These are phyloP conservation scores for Bambusicola thoracicus DNA, from an alignment of 2,113 vertebrate genomes.

Conservation along the genomic window DNA sequence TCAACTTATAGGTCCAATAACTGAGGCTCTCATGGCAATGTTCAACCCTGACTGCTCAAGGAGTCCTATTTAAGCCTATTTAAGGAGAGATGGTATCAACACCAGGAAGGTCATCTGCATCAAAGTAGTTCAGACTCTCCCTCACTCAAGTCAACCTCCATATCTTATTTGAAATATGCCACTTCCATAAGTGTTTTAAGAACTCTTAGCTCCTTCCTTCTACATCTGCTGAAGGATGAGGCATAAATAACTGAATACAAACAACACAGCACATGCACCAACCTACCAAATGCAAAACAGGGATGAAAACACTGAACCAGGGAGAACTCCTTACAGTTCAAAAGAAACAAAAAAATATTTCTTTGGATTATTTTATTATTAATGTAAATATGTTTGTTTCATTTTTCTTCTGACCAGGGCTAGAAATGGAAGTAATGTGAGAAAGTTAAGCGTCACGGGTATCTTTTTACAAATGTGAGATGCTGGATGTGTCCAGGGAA, in stretches of 20 bases:
- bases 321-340: background rate
- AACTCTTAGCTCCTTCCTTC: background rate
- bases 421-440: background rate
- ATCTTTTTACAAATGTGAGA: background rate
- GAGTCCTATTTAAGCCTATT: slow-evolving; percentile 24
- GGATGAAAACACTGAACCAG: background rate
- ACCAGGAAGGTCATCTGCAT: slow-evolving; percentile 11
- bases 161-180: background rate
- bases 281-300: background rate
- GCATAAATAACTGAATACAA: background rate
- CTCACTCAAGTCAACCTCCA: background rate
- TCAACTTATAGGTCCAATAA: background rate
- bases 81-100: background rate
- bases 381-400: background rate
- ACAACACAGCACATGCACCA: background rate
- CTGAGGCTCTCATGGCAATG: background rate
- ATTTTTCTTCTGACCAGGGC: background rate
- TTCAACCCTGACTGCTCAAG: slow-evolving; percentile 1
- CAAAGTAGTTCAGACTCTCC: background rate
- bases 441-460: background rate
- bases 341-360: background rate
- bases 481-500: background rate
- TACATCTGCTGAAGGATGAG: background rate
- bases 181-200: background rate
- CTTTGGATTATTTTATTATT: background rate